Evolutionary conservation across 2,888 invertebrate genomes (phyloP).

Genomic region (Chrysopilus asiliformis): DNA sequence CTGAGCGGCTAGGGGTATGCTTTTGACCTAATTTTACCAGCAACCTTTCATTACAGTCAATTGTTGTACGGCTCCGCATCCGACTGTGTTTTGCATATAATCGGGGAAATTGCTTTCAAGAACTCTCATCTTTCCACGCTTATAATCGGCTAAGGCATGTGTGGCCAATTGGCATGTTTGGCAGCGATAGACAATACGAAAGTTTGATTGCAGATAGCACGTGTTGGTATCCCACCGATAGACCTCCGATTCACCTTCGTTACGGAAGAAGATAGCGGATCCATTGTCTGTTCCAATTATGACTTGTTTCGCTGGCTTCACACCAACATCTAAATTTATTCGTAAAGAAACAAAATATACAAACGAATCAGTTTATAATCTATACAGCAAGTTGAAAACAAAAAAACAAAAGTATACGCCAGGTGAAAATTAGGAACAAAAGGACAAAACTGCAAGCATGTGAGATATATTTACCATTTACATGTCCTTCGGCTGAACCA

Average conservation of each 20-base stretch:
- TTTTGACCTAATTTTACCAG: slow-evolving; percentile 11
- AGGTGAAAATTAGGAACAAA: no score
- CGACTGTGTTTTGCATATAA: slow-evolving; percentile 46
- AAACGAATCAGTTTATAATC: no score
- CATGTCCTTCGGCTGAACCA: slow-evolving; percentile 42
- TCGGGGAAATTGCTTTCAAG: slow-evolving; percentile 51
- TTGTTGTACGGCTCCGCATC: slow-evolving; percentile 46
- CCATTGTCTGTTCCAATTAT: slow-evolving; percentile 50
- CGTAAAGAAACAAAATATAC: no score
- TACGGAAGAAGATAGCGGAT: slow-evolving; percentile 44
- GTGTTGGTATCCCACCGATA: slow-evolving; percentile 45
- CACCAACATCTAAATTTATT: slow-evolving; percentile 42
- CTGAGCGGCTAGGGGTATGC: no score
- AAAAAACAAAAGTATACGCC: no score
- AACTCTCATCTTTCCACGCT: slow-evolving; percentile 42
- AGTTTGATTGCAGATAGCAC: slow-evolving; percentile 35
- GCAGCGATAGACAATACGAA: slow-evolving; percentile 41
- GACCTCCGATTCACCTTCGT: slow-evolving; percentile 43
- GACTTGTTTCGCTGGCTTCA: slow-evolving; percentile 43
- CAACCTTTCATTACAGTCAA: slow-evolving; percentile 27
- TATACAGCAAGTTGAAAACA: no score
- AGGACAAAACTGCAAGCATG: no score
- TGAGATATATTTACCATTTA: slow-evolving; percentile 31
- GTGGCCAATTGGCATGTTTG: slow-evolving; percentile 42
- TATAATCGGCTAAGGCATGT: slow-evolving; percentile 44